Conservation (phyloP, 2,888 invertebrate genomes). For the Tanytarsus gracilentus region DNA sequence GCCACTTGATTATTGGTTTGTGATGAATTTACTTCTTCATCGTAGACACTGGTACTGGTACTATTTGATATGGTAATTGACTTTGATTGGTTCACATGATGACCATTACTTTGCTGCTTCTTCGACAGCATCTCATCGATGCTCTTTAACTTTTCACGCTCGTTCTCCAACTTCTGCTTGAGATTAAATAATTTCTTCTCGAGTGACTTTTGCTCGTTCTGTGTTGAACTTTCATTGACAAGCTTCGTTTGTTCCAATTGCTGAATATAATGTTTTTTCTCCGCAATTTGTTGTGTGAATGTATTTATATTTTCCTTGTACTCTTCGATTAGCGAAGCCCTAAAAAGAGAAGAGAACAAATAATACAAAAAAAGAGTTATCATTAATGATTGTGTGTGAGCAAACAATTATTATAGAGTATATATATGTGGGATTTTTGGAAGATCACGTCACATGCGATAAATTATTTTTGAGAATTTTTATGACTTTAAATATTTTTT, state of each 20-base stretch:
- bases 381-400: no score
- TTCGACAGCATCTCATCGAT: constrained; percentile 47
- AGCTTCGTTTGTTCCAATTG: constrained; percentile 58
- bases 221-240: constrained; percentile 56
- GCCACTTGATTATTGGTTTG: not conserved
- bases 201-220: constrained; percentile 58
- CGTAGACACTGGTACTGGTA: constrained; percentile 7
- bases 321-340: constrained; percentile 76
- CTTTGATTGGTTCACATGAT: not conserved
- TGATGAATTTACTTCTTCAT: constrained; percentile 1
- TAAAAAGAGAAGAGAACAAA: constrained; percentile 34
- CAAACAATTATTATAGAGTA: no score
- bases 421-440: no score
- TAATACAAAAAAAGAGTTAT: not conserved
- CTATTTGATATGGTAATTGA: not conserved
- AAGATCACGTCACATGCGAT: no score
- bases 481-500: no score
- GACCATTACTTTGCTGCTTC: not conserved
- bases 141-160: constrained; percentile 54
- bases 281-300: constrained; percentile 55
- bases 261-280: constrained; percentile 53
- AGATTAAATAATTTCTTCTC: constrained; percentile 55
- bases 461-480: no score
- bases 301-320: constrained; percentile 65
- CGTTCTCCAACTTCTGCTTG: constrained; percentile 56